Conservation (phyloP, 2,113 vertebrate species). For the Oriolus oriolus region DNA sequence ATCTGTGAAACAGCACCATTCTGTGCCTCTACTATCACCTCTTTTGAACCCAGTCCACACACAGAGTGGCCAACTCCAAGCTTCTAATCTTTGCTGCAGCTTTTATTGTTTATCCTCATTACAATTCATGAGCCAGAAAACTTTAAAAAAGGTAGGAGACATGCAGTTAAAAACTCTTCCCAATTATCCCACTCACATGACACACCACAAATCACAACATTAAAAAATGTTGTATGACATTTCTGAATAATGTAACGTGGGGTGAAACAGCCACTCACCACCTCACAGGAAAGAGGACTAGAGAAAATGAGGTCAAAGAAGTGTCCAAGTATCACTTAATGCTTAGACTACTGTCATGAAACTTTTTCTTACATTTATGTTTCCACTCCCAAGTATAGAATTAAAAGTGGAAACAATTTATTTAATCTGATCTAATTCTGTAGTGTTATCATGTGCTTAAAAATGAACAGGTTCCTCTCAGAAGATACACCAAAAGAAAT, state of each 20-base stretch:
- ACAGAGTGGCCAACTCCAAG: background rate
- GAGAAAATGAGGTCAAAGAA: background rate
- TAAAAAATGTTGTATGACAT: background rate
- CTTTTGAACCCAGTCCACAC: background rate
- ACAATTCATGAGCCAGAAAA: background rate
- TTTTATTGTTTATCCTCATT: background rate
- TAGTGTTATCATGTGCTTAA: background rate
- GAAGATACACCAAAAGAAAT: background rate
- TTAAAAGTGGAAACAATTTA: background rate
- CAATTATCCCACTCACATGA: background rate
- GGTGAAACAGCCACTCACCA: background rate
- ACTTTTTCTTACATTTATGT: background rate
- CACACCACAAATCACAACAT: background rate
- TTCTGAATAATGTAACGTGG: background rate
- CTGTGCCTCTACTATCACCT: background rate
- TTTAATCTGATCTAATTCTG: background rate
- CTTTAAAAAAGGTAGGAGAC: background rate
- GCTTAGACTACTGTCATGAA: background rate
- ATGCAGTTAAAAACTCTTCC: background rate
- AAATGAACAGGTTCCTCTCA: background rate
- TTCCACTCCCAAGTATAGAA: background rate
- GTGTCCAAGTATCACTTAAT: background rate
- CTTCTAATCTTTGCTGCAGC: background rate
- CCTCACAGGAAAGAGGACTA: background rate
- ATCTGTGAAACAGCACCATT: background rate